phyloP scores from a whole-genome alignment of 2,797 vertebrate species.

The Tarsius wallacei region DNA sequence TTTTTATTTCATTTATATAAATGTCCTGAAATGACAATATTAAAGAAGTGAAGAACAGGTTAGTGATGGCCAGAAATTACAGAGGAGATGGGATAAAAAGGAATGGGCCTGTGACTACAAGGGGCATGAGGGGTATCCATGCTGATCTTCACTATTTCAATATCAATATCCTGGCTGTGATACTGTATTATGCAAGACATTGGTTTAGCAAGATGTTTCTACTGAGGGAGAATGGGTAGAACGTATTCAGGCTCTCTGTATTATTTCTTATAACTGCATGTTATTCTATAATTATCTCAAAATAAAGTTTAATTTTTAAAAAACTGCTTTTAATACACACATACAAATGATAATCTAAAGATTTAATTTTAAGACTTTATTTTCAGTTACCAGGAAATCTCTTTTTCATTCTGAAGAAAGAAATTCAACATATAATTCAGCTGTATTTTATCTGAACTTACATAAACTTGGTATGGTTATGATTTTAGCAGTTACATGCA shows the following conservation, averaged over 20 bases:
- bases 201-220: neutral
- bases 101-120: neutral
- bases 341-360: neutral
- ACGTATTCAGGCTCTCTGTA: neutral
- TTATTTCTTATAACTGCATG: neutral
- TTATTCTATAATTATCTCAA: constrained; percentile 6
- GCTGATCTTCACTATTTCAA: neutral
- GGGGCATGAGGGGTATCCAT: neutral
- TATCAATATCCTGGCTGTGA: neutral
- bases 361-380: constrained; percentile 18
- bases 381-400: neutral
- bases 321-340: neutral
- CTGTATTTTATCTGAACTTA: constrained; percentile 7
- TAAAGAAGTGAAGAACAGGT: neutral
- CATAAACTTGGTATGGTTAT: neutral
- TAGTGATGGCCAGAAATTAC: neutral
- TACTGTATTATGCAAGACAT: neutral
- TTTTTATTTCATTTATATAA: neutral
- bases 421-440: constrained; percentile 28
- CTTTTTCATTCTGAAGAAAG: constrained; percentile 16
- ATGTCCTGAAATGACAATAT: constrained; percentile 27
- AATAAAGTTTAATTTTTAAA: constrained; percentile 8
- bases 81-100: neutral
- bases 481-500: constrained; percentile 29
- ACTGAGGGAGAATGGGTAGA: neutral